Evolutionary conservation across 2,888 invertebrate species (phyloP), one percentile per base, ranked within the genome.

Genomic region (Tetropium fuscum): DNA sequence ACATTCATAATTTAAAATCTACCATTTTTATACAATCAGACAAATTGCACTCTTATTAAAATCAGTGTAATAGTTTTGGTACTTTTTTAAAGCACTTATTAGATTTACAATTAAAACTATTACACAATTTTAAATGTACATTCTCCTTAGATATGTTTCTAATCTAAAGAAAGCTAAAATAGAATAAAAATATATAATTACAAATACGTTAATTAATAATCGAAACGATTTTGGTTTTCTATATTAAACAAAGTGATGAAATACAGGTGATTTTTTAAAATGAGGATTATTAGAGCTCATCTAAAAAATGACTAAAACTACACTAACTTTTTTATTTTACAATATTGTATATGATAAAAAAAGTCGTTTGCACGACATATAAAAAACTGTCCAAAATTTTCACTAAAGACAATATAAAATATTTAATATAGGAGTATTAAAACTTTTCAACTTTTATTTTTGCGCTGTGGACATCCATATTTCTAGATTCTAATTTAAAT

Each of bases 271-370:
- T 64, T 66, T 67, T 64, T 67, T 66, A 58, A 64, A 60, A 61
- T 64, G 60, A 63, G 48, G 41, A 57, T 55, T 41, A 53, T 49
- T 57, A 64, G 67, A 73, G 73, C 69, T 73, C 72, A 71, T 71
- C 73, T 74, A 74, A 74, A 63, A 72, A 67, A 67, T 70, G 72
- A 73, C 58, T 63, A 69, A 67, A 73, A 76, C 78, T 80, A 80
- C 73, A 64, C 76, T 80, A 79, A 76, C 70, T 74, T 74, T 76
- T 74, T 78, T 73, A 78, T 80, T 79, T 81, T 81, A 81, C 80
- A 80, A 74, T n/a, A n/a, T 76, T 80, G 80, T 80, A 80, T 80
- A 80, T 75, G 77, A 73, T 76, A 76, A 80, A 80, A n/a, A 80
- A 79, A 75, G 78, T 76, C 77, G 78, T 68, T 59, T 58, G 74